These are phyloP conservation scores for Coronaproctus castanopsis DNA, from an alignment of 2,888 invertebrate species.

Conservation along the genomic window DNA sequence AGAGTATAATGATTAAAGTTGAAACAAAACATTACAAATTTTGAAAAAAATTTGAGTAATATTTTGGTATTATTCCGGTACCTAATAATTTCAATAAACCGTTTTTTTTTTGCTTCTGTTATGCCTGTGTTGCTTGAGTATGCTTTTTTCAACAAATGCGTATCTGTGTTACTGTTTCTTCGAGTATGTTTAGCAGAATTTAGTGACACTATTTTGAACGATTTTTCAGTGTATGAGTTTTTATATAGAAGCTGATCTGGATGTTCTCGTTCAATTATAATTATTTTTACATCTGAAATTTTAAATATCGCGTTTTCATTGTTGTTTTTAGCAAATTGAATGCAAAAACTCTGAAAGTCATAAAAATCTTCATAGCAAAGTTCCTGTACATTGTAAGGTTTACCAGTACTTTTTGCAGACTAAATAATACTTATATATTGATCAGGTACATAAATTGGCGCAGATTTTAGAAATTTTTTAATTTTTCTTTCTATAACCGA, in stretches of 20 bases:
- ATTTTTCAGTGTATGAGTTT: neutral
- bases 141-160: neutral
- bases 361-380: slow-evolving; percentile 8
- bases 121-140: neutral
- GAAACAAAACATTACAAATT: neutral
- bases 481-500: slow-evolving; percentile 11
- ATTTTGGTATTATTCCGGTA: neutral
- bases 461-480: slow-evolving; percentile 7
- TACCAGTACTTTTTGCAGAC: slow-evolving; percentile 6
- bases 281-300: neutral
- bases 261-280: neutral
- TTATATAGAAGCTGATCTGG: neutral
- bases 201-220: neutral
- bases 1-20: neutral
- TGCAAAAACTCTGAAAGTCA: slow-evolving; percentile 1
- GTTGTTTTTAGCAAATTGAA: neutral
- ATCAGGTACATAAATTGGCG: slow-evolving; percentile 5
- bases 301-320: neutral
- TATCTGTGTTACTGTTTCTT: too few species aligned
- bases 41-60: neutral
- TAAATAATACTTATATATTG: slow-evolving; percentile 2
- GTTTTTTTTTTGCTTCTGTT: neutral
- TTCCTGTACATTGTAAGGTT: slow-evolving; percentile 5
- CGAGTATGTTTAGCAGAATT: neutral
- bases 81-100: neutral